Percentiles rank a stretch among this genome's conserved stretches.
Conservation (phyloP, 1,140 invertebrate species). For the Pentalonia nigronervosa region DNA sequence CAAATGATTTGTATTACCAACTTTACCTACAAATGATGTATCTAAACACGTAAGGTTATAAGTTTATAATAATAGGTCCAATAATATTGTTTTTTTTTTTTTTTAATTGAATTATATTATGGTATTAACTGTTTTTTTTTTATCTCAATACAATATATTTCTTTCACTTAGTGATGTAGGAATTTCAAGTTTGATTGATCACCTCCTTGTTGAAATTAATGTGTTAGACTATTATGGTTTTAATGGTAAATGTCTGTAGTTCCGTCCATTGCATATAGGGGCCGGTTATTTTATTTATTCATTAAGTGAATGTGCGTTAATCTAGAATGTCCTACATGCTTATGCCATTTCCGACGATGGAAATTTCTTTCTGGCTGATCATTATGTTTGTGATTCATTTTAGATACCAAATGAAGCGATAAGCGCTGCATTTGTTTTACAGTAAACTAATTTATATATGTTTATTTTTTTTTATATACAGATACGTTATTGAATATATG, state of each 20-base stretch:
- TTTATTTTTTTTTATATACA: not conserved
- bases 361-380: not conserved
- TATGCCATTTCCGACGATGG: not conserved
- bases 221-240: not conserved
- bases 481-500: not conserved
- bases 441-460: not conserved
- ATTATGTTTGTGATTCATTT: not conserved
- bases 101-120: not conserved
- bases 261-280: not conserved
- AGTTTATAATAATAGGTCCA: not conserved
- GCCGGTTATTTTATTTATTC: not conserved
- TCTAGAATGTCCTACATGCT: not conserved
- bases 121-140: not conserved
- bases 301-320: not conserved
- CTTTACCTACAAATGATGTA: too few relatives aligned
- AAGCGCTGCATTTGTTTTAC: not conserved
- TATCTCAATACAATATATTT: not conserved
- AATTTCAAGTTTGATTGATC: not conserved
- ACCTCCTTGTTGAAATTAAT: not conserved
- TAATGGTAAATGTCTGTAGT: slow-evolving; percentile 8
- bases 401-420: not conserved
- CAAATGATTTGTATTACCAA: too few relatives aligned
- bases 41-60: not conserved
- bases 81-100: not conserved
- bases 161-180: not conserved